A percentile compares a stretch with the other conserved stretches of the same genome.
Evolutionary conservation across 2,113 vertebrate species (phyloP).

Genomic region (Passer domesticus): DNA sequence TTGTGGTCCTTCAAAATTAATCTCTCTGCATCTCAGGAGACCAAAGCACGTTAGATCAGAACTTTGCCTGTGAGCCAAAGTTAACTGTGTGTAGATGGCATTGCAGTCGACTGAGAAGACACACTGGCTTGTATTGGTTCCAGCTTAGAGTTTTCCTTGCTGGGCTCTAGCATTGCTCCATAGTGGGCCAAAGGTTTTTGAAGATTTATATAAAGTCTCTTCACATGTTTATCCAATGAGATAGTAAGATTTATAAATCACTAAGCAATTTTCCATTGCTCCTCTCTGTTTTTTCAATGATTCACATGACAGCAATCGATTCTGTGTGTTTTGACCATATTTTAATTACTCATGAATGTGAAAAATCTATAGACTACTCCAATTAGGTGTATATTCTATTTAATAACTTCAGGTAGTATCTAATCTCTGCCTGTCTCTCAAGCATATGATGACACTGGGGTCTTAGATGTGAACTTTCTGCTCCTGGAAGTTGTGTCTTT

Average conservation of each 20-base stretch:
- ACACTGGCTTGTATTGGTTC: fast-evolving
- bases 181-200: neutral
- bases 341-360: neutral
- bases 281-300: neutral
- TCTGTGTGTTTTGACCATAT: neutral
- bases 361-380: neutral
- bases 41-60: neutral
- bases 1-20: neutral
- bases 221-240: neutral
- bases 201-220: neutral
- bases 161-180: neutral
- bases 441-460: neutral
- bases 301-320: neutral
- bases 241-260: neutral
- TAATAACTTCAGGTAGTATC: neutral
- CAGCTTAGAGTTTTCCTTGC: neutral
- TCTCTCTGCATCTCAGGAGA: neutral
- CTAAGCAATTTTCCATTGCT: neutral
- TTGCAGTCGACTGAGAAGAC: neutral
- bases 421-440: neutral
- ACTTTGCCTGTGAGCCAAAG: neutral
- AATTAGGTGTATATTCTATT: neutral
- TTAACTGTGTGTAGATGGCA: neutral
- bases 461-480: neutral
- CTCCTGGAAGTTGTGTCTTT: neutral